These are phyloP conservation scores for Antennarius striatus DNA, from an alignment of 2,113 vertebrate species.

Conservation along the genomic window DNA sequence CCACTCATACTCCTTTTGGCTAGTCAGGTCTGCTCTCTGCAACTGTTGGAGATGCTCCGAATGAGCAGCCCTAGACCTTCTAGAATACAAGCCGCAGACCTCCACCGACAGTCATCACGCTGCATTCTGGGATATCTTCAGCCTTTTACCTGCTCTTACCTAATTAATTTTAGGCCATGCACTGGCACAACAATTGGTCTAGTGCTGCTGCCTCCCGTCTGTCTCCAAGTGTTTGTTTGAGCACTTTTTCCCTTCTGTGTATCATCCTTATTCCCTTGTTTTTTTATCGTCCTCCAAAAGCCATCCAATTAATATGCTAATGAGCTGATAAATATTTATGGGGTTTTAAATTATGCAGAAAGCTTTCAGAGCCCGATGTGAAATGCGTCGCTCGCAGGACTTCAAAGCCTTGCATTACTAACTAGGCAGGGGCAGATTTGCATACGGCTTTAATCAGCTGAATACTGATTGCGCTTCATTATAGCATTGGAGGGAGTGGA, in stretches of 20 bases:
- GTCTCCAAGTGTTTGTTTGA: slow-evolving; percentile 65
- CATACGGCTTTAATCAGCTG: slow-evolving; percentile 99
- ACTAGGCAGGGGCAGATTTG: slow-evolving; percentile 94
- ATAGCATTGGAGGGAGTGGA: slow-evolving; percentile 66
- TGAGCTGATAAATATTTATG: slow-evolving; percentile 99
- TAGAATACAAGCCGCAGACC: slow-evolving; percentile 50
- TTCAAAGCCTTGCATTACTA: slow-evolving; percentile 99
- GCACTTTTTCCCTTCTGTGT: slow-evolving; percentile 39
- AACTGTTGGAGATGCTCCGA: slow-evolving; percentile 51
- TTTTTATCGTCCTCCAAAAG: slow-evolving; percentile 80
- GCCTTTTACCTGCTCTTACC: slow-evolving; percentile 85
- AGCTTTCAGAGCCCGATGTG: slow-evolving; percentile 96
- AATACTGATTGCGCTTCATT: slow-evolving; percentile 99
- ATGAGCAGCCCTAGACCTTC: slow-evolving; percentile 36
- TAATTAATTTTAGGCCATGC: slow-evolving; percentile 90
- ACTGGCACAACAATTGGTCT: slow-evolving; percentile 87
- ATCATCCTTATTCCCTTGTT: slow-evolving; percentile 74
- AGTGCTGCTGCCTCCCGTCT: slow-evolving; percentile 59
- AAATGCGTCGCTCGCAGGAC: slow-evolving; percentile 98
- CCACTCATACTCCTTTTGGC: slow-evolving; percentile 21
- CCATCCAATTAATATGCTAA: slow-evolving; percentile 99
- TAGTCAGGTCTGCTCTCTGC: slow-evolving; percentile 31
- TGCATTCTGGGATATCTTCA: slow-evolving; percentile 70
- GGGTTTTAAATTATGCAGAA: slow-evolving; percentile 98
- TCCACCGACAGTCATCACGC: slow-evolving; percentile 52